Evolutionary conservation across 2,797 vertebrate species (phyloP).

Genomic region (Acipenser oxyrinchus): DNA sequence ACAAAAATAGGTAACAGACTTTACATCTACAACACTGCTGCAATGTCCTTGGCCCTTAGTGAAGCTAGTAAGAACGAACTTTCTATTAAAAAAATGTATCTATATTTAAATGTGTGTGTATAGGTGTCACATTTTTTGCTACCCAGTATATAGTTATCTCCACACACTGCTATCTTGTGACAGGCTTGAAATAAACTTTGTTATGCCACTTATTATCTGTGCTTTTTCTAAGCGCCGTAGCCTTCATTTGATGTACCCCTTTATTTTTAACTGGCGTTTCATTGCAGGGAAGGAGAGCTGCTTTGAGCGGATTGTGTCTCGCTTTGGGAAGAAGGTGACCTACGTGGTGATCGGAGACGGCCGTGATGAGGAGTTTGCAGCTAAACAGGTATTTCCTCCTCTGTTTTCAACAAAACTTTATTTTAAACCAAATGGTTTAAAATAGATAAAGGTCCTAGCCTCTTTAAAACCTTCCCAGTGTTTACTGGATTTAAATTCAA

Average conservation of each 20-base stretch:
- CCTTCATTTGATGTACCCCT: no score
- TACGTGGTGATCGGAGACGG: slow-evolving; percentile 97
- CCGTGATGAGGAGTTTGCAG: slow-evolving; percentile 91
- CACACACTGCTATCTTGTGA: no score
- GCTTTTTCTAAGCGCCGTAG: background rate
- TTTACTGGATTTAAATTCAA: no score
- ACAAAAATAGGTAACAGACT: slow-evolving; percentile 88
- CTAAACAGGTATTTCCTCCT: slow-evolving; percentile 74
- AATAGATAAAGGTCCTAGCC: no score
- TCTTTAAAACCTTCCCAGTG: no score
- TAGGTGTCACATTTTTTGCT: background rate
- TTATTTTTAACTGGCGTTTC: background rate
- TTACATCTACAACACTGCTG: background rate
- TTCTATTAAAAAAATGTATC: background rate
- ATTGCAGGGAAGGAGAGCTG: slow-evolving; percentile 89
- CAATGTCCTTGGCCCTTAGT: background rate
- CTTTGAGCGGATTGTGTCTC: slow-evolving; percentile 89
- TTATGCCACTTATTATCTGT: background rate
- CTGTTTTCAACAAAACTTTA: background rate
- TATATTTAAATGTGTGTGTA: background rate
- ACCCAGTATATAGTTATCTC: no score
- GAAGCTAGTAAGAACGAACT: background rate
- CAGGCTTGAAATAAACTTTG: no score
- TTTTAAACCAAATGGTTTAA: background rate
- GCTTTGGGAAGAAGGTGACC: slow-evolving; percentile 94